These are phyloP conservation scores for Trididemnum nubilum DNA, from an alignment of 23 tunicate genomes.

Conservation along the genomic window DNA sequence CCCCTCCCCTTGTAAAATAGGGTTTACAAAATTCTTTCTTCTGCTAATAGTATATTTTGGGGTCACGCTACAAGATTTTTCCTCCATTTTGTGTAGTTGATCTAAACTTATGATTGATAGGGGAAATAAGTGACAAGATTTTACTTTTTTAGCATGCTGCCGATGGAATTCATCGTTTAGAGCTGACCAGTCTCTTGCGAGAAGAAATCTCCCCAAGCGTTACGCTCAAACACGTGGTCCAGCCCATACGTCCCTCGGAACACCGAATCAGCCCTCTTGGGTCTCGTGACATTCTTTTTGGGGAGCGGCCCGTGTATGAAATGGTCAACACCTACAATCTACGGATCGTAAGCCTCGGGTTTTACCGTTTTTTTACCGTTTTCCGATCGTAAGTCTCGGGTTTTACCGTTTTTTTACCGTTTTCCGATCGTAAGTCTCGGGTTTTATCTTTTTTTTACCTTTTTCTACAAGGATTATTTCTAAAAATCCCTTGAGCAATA, in stretches of 20 bases:
- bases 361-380: not conserved
- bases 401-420: not conserved
- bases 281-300: slow-evolving; percentile 53
- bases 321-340: slow-evolving; percentile 82
- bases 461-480: no score
- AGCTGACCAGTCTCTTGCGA: slow-evolving; percentile 39
- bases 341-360: slow-evolving; percentile 48
- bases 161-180: slow-evolving; percentile 70
- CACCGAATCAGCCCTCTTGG: slow-evolving; percentile 54
- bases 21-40: no score
- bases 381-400: not conserved
- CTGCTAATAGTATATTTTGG: no score
- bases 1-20: no score
- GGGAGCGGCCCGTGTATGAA: slow-evolving; percentile 68
- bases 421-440: not conserved
- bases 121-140: not conserved
- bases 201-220: slow-evolving; percentile 73
- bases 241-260: slow-evolving; percentile 62
- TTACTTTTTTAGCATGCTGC: slow-evolving; percentile 68
- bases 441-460: not conserved
- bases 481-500: no score
- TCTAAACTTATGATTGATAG: no score
- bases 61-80: no score
- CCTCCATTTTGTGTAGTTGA: no score
- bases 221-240: slow-evolving; percentile 62